Evolutionary conservation across 2,888 invertebrate species (phyloP).

Genomic region (Cephalotes varians): DNA sequence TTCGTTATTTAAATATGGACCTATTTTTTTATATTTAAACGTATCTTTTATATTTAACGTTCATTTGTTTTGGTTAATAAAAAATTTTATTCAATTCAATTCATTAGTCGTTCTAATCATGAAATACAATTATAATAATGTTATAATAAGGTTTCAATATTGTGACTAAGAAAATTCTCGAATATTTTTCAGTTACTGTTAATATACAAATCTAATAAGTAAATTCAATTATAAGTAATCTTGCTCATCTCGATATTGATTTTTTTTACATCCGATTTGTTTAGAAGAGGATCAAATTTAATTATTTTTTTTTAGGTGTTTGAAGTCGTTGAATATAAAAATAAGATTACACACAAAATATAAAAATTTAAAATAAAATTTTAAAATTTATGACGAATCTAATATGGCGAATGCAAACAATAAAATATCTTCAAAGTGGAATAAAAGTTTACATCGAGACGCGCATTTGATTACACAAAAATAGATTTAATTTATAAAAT

Average conservation of each 20-base stretch:
- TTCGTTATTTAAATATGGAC: neutral
- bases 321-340: neutral
- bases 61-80: neutral
- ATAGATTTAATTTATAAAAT: neutral
- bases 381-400: neutral
- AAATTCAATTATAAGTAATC: conserved; percentile 7
- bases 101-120: neutral
- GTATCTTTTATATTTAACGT: too few relatives aligned
- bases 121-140: neutral
- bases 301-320: neutral
- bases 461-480: neutral
- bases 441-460: neutral
- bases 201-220: neutral
- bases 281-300: neutral
- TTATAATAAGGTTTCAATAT: neutral
- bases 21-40: neutral
- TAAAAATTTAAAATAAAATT: neutral
- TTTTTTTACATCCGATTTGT: neutral
- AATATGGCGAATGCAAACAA: neutral
- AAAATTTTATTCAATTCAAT: neutral
- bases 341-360: neutral
- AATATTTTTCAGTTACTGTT: neutral
- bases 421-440: neutral
- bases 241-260: neutral
- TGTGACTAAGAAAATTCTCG: neutral